Base-by-base conservation (phyloP, 2,888 invertebrate genomes). In the Pachycephus smyrnensis region DNA sequence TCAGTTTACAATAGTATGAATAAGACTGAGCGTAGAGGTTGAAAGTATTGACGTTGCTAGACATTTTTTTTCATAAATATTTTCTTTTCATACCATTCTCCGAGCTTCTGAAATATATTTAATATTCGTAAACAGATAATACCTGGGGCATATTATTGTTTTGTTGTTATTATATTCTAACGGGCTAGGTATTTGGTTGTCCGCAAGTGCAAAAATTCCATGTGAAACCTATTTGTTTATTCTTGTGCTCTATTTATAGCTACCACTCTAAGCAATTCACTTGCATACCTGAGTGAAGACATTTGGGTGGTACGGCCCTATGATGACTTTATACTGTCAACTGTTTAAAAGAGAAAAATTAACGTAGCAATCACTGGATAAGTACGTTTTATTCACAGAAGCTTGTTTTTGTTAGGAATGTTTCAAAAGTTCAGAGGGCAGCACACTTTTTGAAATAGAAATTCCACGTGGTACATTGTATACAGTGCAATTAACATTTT, bases 401-500 rank as follows among this genome's bases (percentile, higher is more conserved):
- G 69, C 4, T 4, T 69, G 40, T 69, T 30, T n/a, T 12, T 33
- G 15, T n/a, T 4, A 73, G 2, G 11, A 73, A 73, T 73, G 9
- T 12, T 35, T 4, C 23, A 36, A 35, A 35, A 23, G n/a, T 69
- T 12, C 69, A 77, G 68, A 68, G 73, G 78, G 73, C 75, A 75
- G 75, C 78, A 78, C 68, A 78, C 78, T 73, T 78, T 75, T 75
- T 30, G 73, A 78, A 78, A 78, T 78, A 75, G 73, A 76, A 76
- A 78, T 75, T 75, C 78, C 78, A 76, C 68, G 78, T 78, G 78
- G 75, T 73, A 76, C 68, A 73, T 23, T 68, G 15, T 40, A 15
- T 32, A 73, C 35, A 78, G 75, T 75, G 75, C 78, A 78, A 78
- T 78, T 78, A 78, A 75, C 73, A 75, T 75, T 78, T 78, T 73